Conservation (phyloP, 2,888 invertebrate genomes). For the Protonemura montana region DNA sequence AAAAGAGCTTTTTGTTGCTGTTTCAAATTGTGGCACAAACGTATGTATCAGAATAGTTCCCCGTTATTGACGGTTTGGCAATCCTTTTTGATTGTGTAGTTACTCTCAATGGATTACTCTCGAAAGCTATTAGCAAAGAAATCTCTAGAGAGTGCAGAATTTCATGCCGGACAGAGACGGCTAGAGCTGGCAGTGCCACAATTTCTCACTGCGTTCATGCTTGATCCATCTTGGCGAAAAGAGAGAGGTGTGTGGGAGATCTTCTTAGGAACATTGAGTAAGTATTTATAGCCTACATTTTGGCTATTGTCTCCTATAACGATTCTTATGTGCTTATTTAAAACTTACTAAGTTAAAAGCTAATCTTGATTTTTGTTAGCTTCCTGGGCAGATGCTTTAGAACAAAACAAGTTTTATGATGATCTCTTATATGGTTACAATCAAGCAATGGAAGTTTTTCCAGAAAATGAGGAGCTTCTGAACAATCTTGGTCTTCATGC, state of each 20-base stretch:
- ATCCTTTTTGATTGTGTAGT: slow-evolving; percentile 46
- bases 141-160: neutral
- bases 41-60: no score
- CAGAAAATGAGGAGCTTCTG: slow-evolving; percentile 60
- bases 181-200: slow-evolving; percentile 45
- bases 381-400: slow-evolving; percentile 54
- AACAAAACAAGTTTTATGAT: slow-evolving; percentile 54
- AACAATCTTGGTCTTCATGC: slow-evolving; percentile 63
- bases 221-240: slow-evolving; percentile 51
- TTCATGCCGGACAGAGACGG: neutral
- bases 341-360: neutral
- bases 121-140: neutral
- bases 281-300: slow-evolving; percentile 42
- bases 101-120: neutral
- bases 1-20: no score
- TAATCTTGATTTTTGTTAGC: slow-evolving; percentile 49
- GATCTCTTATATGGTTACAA: slow-evolving; percentile 59
- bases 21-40: no score
- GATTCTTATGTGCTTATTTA: neutral
- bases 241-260: slow-evolving; percentile 51
- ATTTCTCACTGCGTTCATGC: slow-evolving; percentile 54
- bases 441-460: slow-evolving; percentile 60
- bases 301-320: neutral
- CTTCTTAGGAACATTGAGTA: slow-evolving; percentile 53
- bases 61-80: no score